Base-by-base conservation (phyloP, 2,113 vertebrate species). In the Osmerus mordax region DNA sequence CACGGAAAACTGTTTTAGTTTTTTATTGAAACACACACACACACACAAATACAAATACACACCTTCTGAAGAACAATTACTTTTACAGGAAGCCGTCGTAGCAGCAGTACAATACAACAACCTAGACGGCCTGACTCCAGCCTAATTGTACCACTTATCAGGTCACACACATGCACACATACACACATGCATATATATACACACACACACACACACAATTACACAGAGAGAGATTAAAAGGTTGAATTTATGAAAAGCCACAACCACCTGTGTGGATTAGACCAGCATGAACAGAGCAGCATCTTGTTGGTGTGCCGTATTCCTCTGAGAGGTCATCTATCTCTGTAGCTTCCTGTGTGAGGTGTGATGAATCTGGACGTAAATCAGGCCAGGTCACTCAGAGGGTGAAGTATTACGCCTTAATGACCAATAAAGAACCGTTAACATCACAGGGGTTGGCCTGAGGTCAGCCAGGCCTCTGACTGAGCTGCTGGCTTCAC, bases 401-500 rank as follows among this genome's bases (percentile, higher is more conserved):
- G 69, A 0, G 19, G 67, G 47, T 88, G 83, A 89, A 86, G 84
- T 87, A 58, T 89, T 85, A 82, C 78, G 83, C 81, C 84, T 78
- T 84, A 84, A 87, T 78, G 69, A 74, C 69, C 80, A 78, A 83
- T 88, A 87, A 85, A 88, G 84, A 83, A 81, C 84, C 78, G 83
- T 88, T 87, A 87, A 80, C 83, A 75, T 84, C 84, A 85, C 80
- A 85, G 78, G 83, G 89, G 86, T 88, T 87, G 83, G 29, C 71
- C 71, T 29, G 71, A 75, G 87, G 87, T 87, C 84, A 82, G 64
- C 23, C 60, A 3, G 25, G 53, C 58, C 41, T 52, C 52, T 25
- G 4, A 25, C 28, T 18, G 9, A 29, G 18, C 21, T n/a, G 8
- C 58, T 23, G 65, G 41, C 41, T 47, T 47, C 41, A 47, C 9